Percentiles rank a stretch among this genome's conserved stretches.
Conservation (phyloP, 1,140 invertebrate genomes). For the Cherax quadricarinatus region DNA sequence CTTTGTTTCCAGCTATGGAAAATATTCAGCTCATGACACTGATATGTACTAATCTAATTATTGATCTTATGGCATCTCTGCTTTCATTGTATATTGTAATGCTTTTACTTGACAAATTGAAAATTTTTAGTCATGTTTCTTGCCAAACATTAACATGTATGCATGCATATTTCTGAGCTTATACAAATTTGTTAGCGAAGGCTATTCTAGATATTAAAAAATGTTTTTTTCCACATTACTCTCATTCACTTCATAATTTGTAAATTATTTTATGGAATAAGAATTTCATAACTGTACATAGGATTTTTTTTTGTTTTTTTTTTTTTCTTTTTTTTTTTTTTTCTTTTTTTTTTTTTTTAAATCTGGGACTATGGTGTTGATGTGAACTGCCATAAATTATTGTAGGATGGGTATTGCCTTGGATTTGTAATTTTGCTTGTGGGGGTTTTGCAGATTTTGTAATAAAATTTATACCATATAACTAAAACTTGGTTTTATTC, state of each 20-base stretch:
- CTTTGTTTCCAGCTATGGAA: too few species aligned
- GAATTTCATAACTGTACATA: neutral
- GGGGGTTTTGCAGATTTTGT: neutral
- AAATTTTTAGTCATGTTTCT: neutral
- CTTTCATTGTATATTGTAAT: neutral
- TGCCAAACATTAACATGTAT: neutral
- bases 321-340: neutral
- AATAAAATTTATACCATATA: conserved; percentile 3
- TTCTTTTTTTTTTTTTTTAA: neutral
- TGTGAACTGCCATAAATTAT: conserved; percentile 1
- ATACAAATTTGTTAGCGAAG: neutral
- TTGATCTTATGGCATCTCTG: neutral
- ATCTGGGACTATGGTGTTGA: neutral
- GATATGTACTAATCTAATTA: too few species aligned
- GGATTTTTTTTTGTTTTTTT: neutral
- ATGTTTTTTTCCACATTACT: neutral
- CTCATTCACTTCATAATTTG: neutral
- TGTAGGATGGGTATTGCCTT: neutral
- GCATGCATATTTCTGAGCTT: neutral
- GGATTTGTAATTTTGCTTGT: conserved; percentile 8
- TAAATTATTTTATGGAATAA: neutral
- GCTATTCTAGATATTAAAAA: neutral
- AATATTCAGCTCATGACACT: too few species aligned
- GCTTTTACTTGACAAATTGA: neutral
- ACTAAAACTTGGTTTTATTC: neutral